A percentile compares a stretch with the other conserved stretches of the same genome.
These are phyloP conservation scores for Lagopus muta DNA, from an alignment of 2,113 vertebrate species.

Conservation along the genomic window DNA sequence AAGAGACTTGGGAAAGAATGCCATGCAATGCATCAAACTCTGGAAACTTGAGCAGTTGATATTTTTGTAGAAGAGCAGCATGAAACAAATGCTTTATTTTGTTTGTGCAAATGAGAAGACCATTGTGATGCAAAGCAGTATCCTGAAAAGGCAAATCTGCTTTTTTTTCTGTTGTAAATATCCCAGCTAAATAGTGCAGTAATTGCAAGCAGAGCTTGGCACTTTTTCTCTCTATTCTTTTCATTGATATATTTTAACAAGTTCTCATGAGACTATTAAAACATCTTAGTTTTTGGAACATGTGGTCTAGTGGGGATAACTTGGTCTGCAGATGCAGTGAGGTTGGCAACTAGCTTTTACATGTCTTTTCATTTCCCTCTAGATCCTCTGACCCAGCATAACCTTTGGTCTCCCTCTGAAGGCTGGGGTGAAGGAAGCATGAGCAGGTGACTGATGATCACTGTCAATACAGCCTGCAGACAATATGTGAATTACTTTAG, in stretches of 20 bases:
- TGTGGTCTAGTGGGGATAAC: conserved; percentile 69
- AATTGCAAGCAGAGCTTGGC: conserved; percentile 72
- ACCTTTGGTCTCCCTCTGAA: conserved; percentile 81
- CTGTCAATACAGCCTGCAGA: conserved; percentile 78
- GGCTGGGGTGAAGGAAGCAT: conserved; percentile 76
- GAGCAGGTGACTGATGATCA: conserved; percentile 89
- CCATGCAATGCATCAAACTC: not conserved
- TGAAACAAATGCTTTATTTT: conserved; percentile 67
- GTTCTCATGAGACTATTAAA: conserved; percentile 78
- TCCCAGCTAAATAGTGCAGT: conserved; percentile 63
- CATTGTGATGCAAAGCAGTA: conserved; percentile 77
- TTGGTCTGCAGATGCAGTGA: conserved; percentile 66
- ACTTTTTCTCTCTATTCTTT: conserved; percentile 71
- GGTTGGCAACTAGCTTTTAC: conserved; percentile 72
- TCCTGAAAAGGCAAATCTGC: conserved; percentile 59
- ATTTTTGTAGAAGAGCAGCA: conserved; percentile 57
- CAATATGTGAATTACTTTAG: conserved; percentile 82
- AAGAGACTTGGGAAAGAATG: conserved; percentile 23
- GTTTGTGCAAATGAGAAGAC: conserved; percentile 67
- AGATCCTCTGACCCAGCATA: conserved; percentile 81
- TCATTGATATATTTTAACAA: conserved; percentile 74
- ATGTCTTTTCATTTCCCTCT: conserved; percentile 79
- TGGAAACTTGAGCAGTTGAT: conserved; percentile 47
- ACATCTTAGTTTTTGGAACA: conserved; percentile 75
- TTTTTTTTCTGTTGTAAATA: conserved; percentile 67